Percentiles rank a stretch among this genome's conserved stretches.
Conservation (phyloP, 1,140 invertebrate genomes). For the Drosophila tropicalis region DNA sequence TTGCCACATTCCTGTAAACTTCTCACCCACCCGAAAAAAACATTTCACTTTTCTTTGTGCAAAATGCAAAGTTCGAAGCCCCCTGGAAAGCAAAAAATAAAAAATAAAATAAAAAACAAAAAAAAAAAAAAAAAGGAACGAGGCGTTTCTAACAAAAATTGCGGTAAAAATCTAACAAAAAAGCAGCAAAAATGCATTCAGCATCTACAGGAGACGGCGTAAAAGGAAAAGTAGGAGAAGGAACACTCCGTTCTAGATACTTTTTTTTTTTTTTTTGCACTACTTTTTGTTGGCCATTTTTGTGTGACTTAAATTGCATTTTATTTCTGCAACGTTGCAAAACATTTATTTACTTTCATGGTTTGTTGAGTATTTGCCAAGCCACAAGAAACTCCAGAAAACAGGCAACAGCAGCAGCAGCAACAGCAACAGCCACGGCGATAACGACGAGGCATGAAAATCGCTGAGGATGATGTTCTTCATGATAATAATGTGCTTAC, state of each 20-base stretch:
- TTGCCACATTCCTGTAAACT: slow-evolving; percentile 36
- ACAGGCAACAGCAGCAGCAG: slow-evolving; percentile 21
- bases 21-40: slow-evolving; percentile 41
- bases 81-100: slow-evolving; percentile 52
- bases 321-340: slow-evolving; percentile 82
- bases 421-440: slow-evolving; percentile 20
- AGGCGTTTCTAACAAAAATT: slow-evolving; percentile 26
- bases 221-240: slow-evolving; percentile 14
- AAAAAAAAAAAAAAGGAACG: slow-evolving; percentile 37
- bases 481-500: slow-evolving; percentile 35
- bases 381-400: slow-evolving; percentile 68
- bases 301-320: slow-evolving; percentile 81
- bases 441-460: slow-evolving; percentile 60
- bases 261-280: slow-evolving; percentile 40
- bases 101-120: slow-evolving; percentile 8
- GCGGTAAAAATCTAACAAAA: slow-evolving; percentile 47
- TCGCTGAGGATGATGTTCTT: slow-evolving; percentile 43
- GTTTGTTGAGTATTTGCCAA: slow-evolving; percentile 82
- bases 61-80: slow-evolving; percentile 74
- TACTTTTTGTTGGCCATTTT: slow-evolving; percentile 59
- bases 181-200: slow-evolving; percentile 60
- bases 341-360: slow-evolving; percentile 82
- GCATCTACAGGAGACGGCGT: slow-evolving; percentile 23
- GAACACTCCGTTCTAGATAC: slow-evolving; percentile 69
- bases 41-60: slow-evolving; percentile 79